Base-by-base conservation (phyloP, 1,140 invertebrate genomes). In the Oppia nitens region DNA sequence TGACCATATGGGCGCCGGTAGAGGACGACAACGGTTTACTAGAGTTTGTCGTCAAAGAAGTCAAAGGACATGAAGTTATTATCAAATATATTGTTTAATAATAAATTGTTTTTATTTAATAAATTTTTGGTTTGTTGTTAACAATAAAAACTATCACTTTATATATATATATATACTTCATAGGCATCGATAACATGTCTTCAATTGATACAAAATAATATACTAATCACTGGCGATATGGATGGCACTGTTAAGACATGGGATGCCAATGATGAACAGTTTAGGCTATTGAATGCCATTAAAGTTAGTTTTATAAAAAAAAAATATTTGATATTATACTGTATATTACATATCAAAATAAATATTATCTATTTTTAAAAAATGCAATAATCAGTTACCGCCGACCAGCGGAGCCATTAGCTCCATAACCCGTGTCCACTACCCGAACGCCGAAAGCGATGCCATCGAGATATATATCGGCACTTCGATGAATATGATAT, bases 391-490 rank as follows among this genome's bases (percentile, higher is more conserved):
- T 9, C 6, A 40, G 32, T 21, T 57, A 2, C 50, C 56, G n/a
- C 27, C 56, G 23, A 21, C 48, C 14, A 50, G 56, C 23, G 56
- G 56, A 17, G 17, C 56, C 12, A 26, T 57, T 28, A 28, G 23
- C 17, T 48, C 56, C 4, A 52, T 57, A 27, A 27, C 56, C 1
- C n/a, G 20, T 14, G 40, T 47, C 9, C 23, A 28, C n/a, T 24
- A 51, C n/a, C 57, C 58, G 47, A 54, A 61, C 53, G 83, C 84
- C 1, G 84, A 83, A 1, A 76, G 84, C 61, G 85, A 87, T 65
- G 87, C 92, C 66, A 85, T 87, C 0, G 87, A 88, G 67, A 82
- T 93, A 54, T 93, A 88, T 67, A 84, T 95, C 6, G 91, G 91
- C 17, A 95, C 91, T 6, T 91, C 85, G 0, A 81, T 82, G 59